Conservation (phyloP, 1,140 invertebrate genomes). For the Caerostris extrusa region DNA sequence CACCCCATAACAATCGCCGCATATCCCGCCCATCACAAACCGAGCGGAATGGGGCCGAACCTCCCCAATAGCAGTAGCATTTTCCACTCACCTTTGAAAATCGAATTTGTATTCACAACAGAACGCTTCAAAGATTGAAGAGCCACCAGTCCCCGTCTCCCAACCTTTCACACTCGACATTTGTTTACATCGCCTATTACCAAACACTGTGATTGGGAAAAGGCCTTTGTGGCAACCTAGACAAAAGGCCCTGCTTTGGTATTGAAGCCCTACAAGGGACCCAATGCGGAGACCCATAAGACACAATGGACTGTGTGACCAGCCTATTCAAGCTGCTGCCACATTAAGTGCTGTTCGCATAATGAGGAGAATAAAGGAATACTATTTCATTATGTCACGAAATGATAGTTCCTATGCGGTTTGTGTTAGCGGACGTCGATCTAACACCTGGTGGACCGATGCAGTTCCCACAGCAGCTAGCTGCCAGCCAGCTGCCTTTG, state of each 20-base stretch:
- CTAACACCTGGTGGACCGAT: conserved; percentile 61
- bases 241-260: conserved; percentile 61
- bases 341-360: conserved; percentile 75
- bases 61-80: not conserved
- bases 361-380: conserved; percentile 71
- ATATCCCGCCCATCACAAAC: not conserved
- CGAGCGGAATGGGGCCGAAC: not conserved
- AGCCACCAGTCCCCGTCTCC: not conserved
- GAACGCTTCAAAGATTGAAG: conserved; percentile 27
- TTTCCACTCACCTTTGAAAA: conserved; percentile 45
- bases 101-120: conserved; percentile 58
- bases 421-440: not conserved
- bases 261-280: conserved; percentile 70
- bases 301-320: conserved; percentile 68
- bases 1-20: not conserved
- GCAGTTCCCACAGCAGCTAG: conserved; percentile 66
- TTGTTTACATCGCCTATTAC: conserved; percentile 77
- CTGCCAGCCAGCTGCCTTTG: no score
- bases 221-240: conserved; percentile 31
- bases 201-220: conserved; percentile 74
- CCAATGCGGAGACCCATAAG: conserved; percentile 65
- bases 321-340: conserved; percentile 67
- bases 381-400: conserved; percentile 59
- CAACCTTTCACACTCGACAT: conserved; percentile 63
- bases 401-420: conserved; percentile 20